phyloP scores from a whole-genome alignment of 1,140 invertebrate species.

The Lethrus apterus region DNA sequence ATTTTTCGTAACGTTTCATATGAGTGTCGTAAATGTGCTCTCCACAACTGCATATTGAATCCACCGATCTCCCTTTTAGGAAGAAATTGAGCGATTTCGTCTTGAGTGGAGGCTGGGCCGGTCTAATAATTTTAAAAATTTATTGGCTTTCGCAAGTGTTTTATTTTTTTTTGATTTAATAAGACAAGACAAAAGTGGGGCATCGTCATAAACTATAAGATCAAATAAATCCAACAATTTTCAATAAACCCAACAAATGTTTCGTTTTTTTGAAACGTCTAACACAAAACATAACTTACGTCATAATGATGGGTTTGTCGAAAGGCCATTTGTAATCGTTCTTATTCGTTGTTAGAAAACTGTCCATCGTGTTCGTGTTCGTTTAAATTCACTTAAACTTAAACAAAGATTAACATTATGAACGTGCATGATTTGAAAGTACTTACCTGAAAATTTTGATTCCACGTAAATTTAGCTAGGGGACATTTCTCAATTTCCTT shows the following conservation, averaged over 20 bases:
- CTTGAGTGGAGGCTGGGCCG: constrained; percentile 45
- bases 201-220: no score
- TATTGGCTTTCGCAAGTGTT: constrained; percentile 17
- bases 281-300: constrained; percentile 33
- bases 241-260: neutral
- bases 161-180: neutral
- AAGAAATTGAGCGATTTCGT: constrained; percentile 38
- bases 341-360: constrained; percentile 43
- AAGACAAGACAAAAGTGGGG: neutral
- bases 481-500: constrained; percentile 10
- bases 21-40: constrained; percentile 46
- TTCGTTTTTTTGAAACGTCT: neutral
- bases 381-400: constrained; percentile 14
- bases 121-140: constrained; percentile 38
- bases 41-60: constrained; percentile 48
- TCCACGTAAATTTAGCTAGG: constrained; percentile 2
- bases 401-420: constrained; percentile 6
- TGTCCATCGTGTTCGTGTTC: constrained; percentile 23
- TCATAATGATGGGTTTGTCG: constrained; percentile 45
- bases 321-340: constrained; percentile 51
- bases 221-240: neutral
- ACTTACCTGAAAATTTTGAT: constrained; percentile 16
- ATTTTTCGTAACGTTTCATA: constrained; percentile 49
- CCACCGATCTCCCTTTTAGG: constrained; percentile 40
- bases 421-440: no score